A percentile compares a stretch with the other conserved stretches of the same genome.
Conservation (phyloP, 2,113 vertebrate genomes). For the Rhadina sibilatrix region DNA sequence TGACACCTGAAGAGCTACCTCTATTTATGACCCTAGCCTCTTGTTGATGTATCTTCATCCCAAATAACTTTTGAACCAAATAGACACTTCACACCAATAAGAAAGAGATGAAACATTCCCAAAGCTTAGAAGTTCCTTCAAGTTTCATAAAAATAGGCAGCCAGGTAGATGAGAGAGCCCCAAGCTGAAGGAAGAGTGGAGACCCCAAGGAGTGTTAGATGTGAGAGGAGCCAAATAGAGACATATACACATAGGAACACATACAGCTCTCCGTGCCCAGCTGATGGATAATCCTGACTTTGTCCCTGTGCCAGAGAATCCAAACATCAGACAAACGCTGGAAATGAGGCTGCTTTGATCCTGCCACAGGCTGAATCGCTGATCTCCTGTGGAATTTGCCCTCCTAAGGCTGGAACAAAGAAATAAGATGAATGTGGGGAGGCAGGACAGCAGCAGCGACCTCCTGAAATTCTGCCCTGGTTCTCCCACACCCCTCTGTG, state of each 20-base stretch:
- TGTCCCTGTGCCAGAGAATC: neutral
- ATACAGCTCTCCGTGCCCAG: neutral
- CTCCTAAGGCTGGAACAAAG: conserved; percentile 47
- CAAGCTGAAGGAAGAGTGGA: neutral
- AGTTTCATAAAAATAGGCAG: neutral
- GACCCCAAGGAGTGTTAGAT: neutral
- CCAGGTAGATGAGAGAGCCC: neutral
- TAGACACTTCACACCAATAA: neutral
- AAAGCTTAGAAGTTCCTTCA: neutral
- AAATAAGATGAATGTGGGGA: neutral
- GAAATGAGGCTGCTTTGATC: conserved; percentile 42
- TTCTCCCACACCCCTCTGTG: neutral
- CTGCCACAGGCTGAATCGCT: neutral
- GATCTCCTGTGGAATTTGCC: conserved; percentile 50
- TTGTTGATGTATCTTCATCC: neutral
- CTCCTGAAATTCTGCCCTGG: neutral
- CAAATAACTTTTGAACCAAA: neutral
- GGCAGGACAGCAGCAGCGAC: neutral
- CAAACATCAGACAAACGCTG: neutral
- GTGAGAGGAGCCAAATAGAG: neutral
- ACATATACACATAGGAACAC: fast-evolving
- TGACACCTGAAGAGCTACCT: neutral
- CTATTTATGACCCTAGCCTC: neutral
- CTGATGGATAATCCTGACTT: conserved; percentile 18
- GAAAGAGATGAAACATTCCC: neutral